Percentiles rank a stretch among this genome's conserved stretches.
Conservation (phyloP, 2,113 vertebrate genomes). For the Stegostoma tigrinum region DNA sequence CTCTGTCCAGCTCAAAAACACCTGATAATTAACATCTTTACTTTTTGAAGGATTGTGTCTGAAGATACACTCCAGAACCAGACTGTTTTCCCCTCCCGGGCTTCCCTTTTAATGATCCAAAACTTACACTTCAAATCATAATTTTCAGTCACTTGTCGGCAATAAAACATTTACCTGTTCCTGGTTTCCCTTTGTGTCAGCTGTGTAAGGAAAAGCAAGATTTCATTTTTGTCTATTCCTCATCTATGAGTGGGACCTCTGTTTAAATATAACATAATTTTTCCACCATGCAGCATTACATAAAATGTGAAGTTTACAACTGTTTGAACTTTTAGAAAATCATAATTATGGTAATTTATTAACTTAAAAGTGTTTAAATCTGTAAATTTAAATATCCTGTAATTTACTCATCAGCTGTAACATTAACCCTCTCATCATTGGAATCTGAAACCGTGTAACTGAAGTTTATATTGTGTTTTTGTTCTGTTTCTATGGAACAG, state of each 20-base stretch:
- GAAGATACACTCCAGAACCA: neutral
- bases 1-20: neutral
- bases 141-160: neutral
- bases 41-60: too few relatives aligned
- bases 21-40: neutral
- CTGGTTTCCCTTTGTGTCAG: neutral
- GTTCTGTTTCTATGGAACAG: neutral
- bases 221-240: neutral
- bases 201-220: neutral
- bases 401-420: neutral
- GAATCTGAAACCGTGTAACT: neutral
- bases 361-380: constrained; percentile 11
- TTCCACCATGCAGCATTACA: neutral
- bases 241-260: neutral
- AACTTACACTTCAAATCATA: neutral
- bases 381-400: constrained; percentile 16
- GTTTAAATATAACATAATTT: neutral
- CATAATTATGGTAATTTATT: constrained; percentile 1
- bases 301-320: neutral
- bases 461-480: neutral
- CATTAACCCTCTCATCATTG: neutral
- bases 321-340: constrained; percentile 6
- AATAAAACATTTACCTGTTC: neutral
- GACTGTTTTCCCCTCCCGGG: neutral
- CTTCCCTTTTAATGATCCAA: neutral